Evolutionary conservation across 2,888 invertebrate species (phyloP).

Genomic region (Leistus spinibarbis): DNA sequence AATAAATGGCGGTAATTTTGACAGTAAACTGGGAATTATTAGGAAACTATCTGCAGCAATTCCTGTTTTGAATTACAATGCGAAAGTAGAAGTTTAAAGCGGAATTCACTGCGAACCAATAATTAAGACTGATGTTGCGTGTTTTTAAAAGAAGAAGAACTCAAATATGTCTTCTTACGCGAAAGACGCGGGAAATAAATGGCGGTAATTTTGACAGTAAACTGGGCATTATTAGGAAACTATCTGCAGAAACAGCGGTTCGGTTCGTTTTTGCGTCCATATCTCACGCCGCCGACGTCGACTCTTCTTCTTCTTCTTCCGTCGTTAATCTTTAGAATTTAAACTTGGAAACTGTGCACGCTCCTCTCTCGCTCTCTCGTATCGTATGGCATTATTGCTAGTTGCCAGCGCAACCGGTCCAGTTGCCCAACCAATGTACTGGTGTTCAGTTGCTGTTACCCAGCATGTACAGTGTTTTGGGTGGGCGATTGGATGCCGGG

Average conservation of each 20-base stretch:
- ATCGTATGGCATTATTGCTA: conserved; percentile 32
- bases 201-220: not conserved
- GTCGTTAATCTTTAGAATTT: conserved; percentile 38
- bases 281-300: conserved; percentile 11
- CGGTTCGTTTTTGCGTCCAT: not conserved
- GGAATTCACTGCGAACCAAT: too few species aligned
- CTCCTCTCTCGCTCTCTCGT: not conserved
- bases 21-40: too few species aligned
- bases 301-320: too few species aligned
- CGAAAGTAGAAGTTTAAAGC: too few species aligned
- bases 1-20: too few species aligned
- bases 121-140: too few species aligned
- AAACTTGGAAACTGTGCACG: conserved; percentile 27
- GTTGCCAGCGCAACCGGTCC: conserved; percentile 22
- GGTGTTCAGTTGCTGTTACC: not conserved
- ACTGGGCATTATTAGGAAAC: not conserved
- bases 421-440: conserved; percentile 15
- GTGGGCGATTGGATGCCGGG: conserved; percentile 6
- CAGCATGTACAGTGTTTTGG: not conserved
- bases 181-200: not conserved
- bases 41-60: too few species aligned
- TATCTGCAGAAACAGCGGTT: not conserved
- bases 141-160: too few species aligned
- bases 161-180: too few species aligned
- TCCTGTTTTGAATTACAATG: too few species aligned